phyloP scores from a whole-genome alignment of 2,113 vertebrate genomes.

The Lampris megalopsis region DNA sequence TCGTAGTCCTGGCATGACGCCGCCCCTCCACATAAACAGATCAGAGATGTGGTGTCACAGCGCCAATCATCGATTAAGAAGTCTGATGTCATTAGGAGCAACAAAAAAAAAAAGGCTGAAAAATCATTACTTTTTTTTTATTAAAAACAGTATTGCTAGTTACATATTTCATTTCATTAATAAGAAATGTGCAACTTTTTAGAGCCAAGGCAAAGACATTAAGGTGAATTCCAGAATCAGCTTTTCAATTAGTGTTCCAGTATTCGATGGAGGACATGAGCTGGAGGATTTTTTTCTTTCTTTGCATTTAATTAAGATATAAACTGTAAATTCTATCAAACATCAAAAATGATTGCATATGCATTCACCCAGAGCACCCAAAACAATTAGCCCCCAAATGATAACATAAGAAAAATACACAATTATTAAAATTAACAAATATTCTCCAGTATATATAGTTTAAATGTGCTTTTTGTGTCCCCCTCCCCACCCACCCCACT shows the following conservation, averaged over 20 bases:
- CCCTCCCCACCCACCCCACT: constrained; percentile 11
- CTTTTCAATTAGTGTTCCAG: constrained; percentile 68
- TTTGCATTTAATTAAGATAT: constrained; percentile 80
- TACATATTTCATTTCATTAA: constrained; percentile 82
- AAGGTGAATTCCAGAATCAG: constrained; percentile 71
- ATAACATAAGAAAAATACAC: constrained; percentile 77
- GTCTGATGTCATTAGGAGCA: not conserved
- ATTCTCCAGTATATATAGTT: constrained; percentile 83
- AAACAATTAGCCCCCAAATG: constrained; percentile 80
- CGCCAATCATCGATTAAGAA: fast-evolving
- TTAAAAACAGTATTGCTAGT: constrained; percentile 86
- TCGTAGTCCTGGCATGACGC: too few relatives aligned
- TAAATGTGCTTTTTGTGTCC: constrained; percentile 83
- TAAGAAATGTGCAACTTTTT: constrained; percentile 83
- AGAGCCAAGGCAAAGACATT: constrained; percentile 82
- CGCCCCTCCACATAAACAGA: not conserved
- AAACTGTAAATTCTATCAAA: constrained; percentile 76
- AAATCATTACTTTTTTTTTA: constrained; percentile 79
- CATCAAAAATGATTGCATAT: constrained; percentile 84
- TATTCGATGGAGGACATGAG: constrained; percentile 58
- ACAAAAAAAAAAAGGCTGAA: constrained; percentile 14
- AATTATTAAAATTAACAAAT: constrained; percentile 83
- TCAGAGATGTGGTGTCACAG: too few relatives aligned
- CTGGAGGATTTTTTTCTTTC: constrained; percentile 45
- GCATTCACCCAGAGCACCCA: constrained; percentile 81